These are phyloP conservation scores for Eulemur albifrons DNA, from an alignment of 2,797 vertebrate species.

Conservation along the genomic window DNA sequence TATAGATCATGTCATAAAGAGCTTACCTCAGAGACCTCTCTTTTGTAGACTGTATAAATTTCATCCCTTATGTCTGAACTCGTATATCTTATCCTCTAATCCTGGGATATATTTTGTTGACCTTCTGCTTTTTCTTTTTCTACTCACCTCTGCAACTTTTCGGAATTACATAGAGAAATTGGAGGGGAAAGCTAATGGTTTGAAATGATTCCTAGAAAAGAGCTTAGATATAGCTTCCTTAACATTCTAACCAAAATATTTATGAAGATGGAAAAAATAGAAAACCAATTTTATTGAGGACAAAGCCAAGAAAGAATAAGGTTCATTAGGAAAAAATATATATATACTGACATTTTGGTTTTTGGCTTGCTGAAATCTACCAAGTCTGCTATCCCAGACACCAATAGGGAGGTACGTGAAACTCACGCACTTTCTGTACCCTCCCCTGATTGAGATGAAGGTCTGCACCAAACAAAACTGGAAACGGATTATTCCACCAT, in stretches of 20 bases:
- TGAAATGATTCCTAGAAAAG: not conserved
- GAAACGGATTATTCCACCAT: not conserved
- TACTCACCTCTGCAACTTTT: not conserved
- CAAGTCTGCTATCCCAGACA: not conserved
- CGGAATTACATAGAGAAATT: not conserved
- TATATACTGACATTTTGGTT: not conserved
- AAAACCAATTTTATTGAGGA: not conserved
- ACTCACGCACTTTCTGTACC: not conserved
- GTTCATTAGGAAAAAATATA: not conserved
- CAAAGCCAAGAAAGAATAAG: not conserved
- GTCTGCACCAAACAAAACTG: not conserved
- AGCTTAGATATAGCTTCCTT: not conserved
- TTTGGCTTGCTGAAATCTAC: not conserved
- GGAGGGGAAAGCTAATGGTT: not conserved
- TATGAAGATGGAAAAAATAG: not conserved
- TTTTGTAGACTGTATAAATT: slow-evolving; percentile 56
- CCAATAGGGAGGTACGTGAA: not conserved
- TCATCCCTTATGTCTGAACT: slow-evolving; percentile 18
- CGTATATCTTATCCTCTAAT: slow-evolving; percentile 44
- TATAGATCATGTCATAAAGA: not conserved
- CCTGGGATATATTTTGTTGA: slow-evolving; percentile 52
- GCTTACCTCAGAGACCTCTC: not conserved
- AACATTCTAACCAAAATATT: not conserved
- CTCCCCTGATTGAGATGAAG: not conserved
- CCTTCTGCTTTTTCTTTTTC: slow-evolving; percentile 15